A percentile compares a stretch with the other conserved stretches of the same genome.
Evolutionary conservation across 92 coral and sea anemone species (phyloP).

Genomic region (Bergia sp.): DNA sequence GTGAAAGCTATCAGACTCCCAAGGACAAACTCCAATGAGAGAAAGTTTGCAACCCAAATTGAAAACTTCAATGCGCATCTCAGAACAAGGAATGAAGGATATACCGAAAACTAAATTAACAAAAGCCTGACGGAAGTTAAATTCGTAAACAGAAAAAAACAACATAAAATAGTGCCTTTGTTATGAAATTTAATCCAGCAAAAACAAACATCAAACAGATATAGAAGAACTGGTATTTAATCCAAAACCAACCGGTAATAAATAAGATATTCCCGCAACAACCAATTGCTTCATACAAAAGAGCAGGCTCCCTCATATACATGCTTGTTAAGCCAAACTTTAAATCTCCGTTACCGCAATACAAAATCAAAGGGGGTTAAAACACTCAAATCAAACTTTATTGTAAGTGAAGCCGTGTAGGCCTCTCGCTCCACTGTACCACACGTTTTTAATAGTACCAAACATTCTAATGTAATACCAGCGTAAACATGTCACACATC

Average conservation of each 20-base stretch:
- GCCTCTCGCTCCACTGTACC: not conserved
- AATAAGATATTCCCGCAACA: too few relatives aligned
- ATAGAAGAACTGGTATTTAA: too few relatives aligned
- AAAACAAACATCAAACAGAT: not conserved
- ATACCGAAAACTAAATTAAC: not conserved
- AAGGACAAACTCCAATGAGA: not conserved
- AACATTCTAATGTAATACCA: not conserved
- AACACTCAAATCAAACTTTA: not conserved
- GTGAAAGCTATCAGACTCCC: not conserved
- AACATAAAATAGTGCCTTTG: not conserved
- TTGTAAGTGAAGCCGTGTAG: too few relatives aligned
- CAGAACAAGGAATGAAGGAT: not conserved
- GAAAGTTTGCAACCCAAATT: too few relatives aligned
- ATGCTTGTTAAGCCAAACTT: not conserved
- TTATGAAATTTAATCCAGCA: not conserved
- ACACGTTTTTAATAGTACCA: not conserved
- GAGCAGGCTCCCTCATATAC: too few relatives aligned
- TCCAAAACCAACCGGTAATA: not conserved
- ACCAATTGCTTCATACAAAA: too few relatives aligned
- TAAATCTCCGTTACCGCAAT: not conserved
- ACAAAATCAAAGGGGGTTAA: not conserved
- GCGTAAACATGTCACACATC: not conserved
- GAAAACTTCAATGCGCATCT: not conserved
- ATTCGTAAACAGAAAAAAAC: not conserved
- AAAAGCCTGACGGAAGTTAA: not conserved